These are phyloP conservation scores for Molothrus aeneus DNA, from an alignment of 2,797 vertebrate genomes.

Conservation along the genomic window DNA sequence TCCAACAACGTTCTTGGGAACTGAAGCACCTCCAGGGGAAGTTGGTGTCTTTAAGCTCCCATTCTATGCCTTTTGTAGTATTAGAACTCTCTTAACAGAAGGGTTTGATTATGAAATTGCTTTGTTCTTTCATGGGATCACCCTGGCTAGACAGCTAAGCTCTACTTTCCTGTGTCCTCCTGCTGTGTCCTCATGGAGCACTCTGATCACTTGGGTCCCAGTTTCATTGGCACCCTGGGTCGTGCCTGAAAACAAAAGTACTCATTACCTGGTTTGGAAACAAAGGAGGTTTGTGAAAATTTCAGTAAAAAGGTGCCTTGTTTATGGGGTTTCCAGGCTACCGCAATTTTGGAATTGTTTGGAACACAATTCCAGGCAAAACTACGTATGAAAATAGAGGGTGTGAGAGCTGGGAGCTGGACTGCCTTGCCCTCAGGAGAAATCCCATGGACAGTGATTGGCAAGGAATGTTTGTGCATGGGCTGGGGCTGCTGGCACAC, in stretches of 20 bases:
- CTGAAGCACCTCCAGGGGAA: background rate
- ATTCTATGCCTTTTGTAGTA: background rate
- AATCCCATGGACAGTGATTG: background rate
- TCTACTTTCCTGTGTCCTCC: background rate
- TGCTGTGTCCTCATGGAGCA: background rate
- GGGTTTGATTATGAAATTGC: background rate
- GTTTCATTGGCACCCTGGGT: background rate
- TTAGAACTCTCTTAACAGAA: background rate
- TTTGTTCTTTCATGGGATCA: background rate
- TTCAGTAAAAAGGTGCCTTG: fast-evolving
- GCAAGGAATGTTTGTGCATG: background rate
- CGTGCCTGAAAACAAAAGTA: background rate
- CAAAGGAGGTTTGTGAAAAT: background rate
- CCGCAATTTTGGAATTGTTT: background rate
- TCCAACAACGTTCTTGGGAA: background rate
- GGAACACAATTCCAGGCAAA: background rate
- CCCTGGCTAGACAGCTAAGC: background rate
- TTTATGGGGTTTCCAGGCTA: background rate
- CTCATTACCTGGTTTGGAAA: background rate
- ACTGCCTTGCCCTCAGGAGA: background rate
- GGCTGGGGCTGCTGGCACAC: background rate
- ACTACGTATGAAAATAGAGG: fast-evolving
- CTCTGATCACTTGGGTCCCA: background rate
- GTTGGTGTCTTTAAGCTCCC: background rate
- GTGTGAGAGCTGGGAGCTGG: background rate